phyloP scores from a whole-genome alignment of 2,797 vertebrate species.

The Telmatherina bonti region DNA sequence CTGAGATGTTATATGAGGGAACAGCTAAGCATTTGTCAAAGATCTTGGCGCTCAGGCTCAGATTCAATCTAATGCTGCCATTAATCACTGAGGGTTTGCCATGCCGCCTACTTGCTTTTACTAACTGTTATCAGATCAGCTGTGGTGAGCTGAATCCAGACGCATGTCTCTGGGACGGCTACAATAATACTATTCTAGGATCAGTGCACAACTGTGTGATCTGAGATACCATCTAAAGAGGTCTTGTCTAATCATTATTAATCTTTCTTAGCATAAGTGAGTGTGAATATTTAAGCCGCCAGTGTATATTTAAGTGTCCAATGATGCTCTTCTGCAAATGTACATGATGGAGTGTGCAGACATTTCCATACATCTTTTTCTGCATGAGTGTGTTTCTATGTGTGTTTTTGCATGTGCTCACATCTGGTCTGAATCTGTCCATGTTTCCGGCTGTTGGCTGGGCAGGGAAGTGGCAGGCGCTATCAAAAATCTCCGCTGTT shows the following conservation, averaged over 20 bases:
- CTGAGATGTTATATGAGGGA: conserved; percentile 27
- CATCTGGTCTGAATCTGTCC: conserved; percentile 86
- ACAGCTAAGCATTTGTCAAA: conserved; percentile 38
- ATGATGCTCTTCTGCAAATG: conserved; percentile 27
- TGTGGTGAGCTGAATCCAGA: conserved; percentile 55
- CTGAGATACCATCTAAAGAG: conserved; percentile 69
- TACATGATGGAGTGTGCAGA: conserved; percentile 43
- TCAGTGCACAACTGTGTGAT: conserved; percentile 61
- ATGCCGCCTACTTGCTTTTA: conserved; percentile 66
- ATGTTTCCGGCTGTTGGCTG: conserved; percentile 81
- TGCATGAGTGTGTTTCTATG: conserved; percentile 30
- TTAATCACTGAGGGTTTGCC: conserved; percentile 72
- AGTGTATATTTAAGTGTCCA: neutral
- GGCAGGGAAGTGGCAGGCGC: conserved; percentile 83
- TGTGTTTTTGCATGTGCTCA: conserved; percentile 53
- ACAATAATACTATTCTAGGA: conserved; percentile 72
- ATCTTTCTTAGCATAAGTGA: conserved; percentile 21
- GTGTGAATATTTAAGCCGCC: conserved; percentile 6
- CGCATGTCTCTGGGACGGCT: conserved; percentile 64
- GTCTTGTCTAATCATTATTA: conserved; percentile 61
- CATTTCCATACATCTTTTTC: conserved; percentile 40
- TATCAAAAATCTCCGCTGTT: conserved; percentile 84
- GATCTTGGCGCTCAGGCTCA: conserved; percentile 52
- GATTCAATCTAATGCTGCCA: conserved; percentile 64
- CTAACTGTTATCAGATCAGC: conserved; percentile 71